These are phyloP conservation scores for Chirona hameri DNA, from an alignment of 2,888 invertebrate species.

Conservation along the genomic window DNA sequence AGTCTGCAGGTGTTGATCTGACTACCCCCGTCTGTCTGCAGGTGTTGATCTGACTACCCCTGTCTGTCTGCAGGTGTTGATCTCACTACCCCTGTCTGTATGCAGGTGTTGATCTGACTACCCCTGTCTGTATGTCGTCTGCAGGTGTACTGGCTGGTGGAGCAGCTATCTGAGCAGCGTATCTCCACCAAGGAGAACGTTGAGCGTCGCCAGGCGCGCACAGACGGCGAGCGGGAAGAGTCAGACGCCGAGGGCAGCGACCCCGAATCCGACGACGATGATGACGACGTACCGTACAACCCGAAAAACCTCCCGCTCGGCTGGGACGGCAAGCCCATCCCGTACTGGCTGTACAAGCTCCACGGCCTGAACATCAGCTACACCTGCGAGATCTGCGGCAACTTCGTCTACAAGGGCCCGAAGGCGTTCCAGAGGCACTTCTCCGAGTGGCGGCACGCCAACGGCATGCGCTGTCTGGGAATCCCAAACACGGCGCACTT, in stretches of 20 bases:
- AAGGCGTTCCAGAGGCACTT: conserved; percentile 99
- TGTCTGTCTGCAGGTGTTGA: too few species aligned
- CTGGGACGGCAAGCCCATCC: conserved; percentile 92
- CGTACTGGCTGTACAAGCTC: conserved; percentile 98
- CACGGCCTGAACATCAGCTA: conserved; percentile 98
- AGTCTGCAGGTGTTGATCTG: too few species aligned
- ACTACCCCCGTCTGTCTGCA: too few species aligned
- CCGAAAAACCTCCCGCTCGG: conserved; percentile 98
- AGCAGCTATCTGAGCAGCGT: conserved; percentile 77
- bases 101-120: too few species aligned
- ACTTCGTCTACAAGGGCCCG: conserved; percentile 94
- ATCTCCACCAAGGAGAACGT: conserved; percentile 95
- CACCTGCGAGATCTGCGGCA: conserved; percentile 98
- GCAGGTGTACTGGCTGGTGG: conserved; percentile 61
- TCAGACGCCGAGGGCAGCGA: conserved; percentile 85
- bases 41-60: too few species aligned
- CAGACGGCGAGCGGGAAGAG: conserved; percentile 87
- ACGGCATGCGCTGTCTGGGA: conserved; percentile 96
- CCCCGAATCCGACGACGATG: conserved; percentile 68
- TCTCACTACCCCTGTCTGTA: too few species aligned
- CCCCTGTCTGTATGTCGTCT: conserved; percentile 25
- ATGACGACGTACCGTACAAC: conserved; percentile 95
- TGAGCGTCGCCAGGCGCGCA: conserved; percentile 93
- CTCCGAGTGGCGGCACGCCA: conserved; percentile 72
- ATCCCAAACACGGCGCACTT: conserved; percentile 99